Evolutionary conservation across 2,113 vertebrate species (phyloP).

Genomic region (Oryzias celebensis): DNA sequence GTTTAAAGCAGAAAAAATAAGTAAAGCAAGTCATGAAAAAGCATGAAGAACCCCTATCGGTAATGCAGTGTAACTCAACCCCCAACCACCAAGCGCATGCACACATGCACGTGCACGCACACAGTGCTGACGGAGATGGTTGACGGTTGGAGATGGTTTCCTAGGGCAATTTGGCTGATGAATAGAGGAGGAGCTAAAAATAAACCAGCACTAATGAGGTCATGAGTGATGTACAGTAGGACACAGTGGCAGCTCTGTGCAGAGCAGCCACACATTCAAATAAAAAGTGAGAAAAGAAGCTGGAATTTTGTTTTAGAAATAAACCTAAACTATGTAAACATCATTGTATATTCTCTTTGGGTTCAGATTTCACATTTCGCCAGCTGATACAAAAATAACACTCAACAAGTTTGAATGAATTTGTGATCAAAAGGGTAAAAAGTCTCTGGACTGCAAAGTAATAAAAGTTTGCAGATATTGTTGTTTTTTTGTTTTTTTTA

Average conservation of each 20-base stretch:
- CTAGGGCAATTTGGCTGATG: slow-evolving; percentile 53
- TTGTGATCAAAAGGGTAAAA: too few relatives aligned
- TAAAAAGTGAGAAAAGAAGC: neutral
- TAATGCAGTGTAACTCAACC: slow-evolving; percentile 19
- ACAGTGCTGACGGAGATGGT: slow-evolving; percentile 11
- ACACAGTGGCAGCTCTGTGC: slow-evolving; percentile 33
- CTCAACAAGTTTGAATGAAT: too few relatives aligned
- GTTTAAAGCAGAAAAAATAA: too few relatives aligned
- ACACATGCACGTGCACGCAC: slow-evolving; percentile 7
- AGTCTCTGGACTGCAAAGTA: too few relatives aligned
- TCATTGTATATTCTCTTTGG: too few relatives aligned
- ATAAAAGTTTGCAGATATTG: too few relatives aligned
- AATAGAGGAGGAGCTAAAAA: slow-evolving; percentile 68
- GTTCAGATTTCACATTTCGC: too few relatives aligned
- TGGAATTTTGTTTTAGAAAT: too few relatives aligned
- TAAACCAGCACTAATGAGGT: slow-evolving; percentile 73
- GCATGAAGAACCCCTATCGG: neutral
- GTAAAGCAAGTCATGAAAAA: neutral
- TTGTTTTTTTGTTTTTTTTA: too few relatives aligned
- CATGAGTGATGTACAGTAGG: slow-evolving; percentile 70
- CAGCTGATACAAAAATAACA: too few relatives aligned
- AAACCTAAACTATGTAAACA: too few relatives aligned
- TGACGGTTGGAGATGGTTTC: slow-evolving; percentile 27
- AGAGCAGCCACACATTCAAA: neutral
- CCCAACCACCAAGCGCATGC: neutral